Evolutionary conservation across 2,888 invertebrate genomes (phyloP), one percentile per base, ranked within the genome.

Genomic region (Heliconius hortense): DNA sequence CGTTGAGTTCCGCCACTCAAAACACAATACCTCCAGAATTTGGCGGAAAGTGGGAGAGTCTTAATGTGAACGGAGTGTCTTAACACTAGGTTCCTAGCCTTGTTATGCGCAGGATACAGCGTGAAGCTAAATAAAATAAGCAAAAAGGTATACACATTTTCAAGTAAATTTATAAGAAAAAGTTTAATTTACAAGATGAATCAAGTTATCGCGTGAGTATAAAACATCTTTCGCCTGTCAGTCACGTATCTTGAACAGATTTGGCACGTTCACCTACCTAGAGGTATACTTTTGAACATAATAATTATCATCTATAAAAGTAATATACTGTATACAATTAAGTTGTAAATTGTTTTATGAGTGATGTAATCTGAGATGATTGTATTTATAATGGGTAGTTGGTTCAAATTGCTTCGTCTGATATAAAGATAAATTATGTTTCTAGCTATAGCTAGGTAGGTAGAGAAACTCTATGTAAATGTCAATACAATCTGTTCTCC

Each of bases 291-390:
- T n/a, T 72, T n/a, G 66, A 69, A 69, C 74, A 74, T 74, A 70
- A 71, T 78, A 77, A 78, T 78, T 77, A 78, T 71, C 70, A 59
- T 77, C 77, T 75, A 75, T 78, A 78, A 78, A 76, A 77, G 67
- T 75, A 77, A 75, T 75, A 77, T 72, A 67, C 73, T 71, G 56
- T 64, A 63, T 72, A 73, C 77, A 75, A 77, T 77, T 75, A 78
- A 78, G 73, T 75, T 76, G 75, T 76, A 77, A 78, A 76, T 77
- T 77, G 75, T 77, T 78, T 76, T 77, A 77, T 66, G 74, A 70
- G 60, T 70, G 59, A 72, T 39, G 70, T 68, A 76, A 78, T 75
- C 73, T 71, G 71, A 31, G 53, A 39, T 63, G 56, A 59, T 70
- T 24, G 24, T 71, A 39, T 62, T 43, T 71, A 39, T 62, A 39